Evolutionary conservation across 2,888 invertebrate genomes (phyloP).

Genomic region (Cephus sareptanus): DNA sequence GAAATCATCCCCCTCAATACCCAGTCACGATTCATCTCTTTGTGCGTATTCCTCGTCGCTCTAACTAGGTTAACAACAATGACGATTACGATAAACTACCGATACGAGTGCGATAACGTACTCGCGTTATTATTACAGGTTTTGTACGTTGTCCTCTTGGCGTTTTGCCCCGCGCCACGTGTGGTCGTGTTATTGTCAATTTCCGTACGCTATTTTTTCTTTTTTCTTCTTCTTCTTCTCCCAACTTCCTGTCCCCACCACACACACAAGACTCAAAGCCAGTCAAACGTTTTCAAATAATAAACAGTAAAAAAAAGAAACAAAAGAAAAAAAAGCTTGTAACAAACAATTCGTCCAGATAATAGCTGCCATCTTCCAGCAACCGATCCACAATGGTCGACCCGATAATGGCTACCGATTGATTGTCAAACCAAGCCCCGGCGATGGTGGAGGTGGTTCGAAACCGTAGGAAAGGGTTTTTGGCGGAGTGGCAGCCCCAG

Average conservation of each 20-base stretch:
- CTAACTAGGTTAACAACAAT: neutral
- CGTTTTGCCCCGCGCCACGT: neutral
- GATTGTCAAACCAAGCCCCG: neutral
- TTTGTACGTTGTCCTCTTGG: neutral
- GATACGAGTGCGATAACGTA: neutral
- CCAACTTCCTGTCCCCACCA: neutral
- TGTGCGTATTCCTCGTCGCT: neutral
- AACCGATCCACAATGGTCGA: neutral
- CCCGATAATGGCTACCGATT: neutral
- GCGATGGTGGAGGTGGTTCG: neutral
- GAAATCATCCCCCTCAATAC: neutral
- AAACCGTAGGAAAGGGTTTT: neutral
- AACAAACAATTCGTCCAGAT: slow-evolving; percentile 5
- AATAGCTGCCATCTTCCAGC: neutral
- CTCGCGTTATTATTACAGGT: slow-evolving; percentile 1
- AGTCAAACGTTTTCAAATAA: neutral
- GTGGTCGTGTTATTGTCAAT: neutral
- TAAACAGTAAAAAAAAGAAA: neutral
- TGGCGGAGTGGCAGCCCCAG: slow-evolving; percentile 6
- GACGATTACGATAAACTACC: neutral
- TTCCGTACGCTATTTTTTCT: neutral
- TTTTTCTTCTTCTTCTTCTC: neutral
- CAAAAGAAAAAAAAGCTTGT: slow-evolving; percentile 2
- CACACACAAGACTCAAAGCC: neutral
- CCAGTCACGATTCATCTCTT: neutral